Evolutionary conservation across 2,113 vertebrate species (phyloP), one percentile per base, ranked within the genome.

Genomic region (Phalacrocorax pelagicus): DNA sequence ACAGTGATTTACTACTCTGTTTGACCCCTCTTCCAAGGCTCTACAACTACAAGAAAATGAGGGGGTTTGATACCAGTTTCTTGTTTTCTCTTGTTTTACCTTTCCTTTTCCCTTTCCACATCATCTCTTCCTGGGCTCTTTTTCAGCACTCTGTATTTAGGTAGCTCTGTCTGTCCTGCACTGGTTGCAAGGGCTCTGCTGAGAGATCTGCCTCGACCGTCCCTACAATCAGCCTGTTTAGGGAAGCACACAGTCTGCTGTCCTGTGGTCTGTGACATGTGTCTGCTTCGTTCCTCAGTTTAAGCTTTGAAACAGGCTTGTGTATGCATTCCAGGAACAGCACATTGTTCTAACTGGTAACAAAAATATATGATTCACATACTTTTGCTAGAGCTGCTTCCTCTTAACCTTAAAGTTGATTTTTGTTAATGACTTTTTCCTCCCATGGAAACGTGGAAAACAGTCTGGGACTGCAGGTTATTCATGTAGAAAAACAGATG

Each of bases 381-480:
- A 71, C 34, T 90, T 94, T 70, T 86, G 72, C 55, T 88, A 83
- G 91, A 75, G 52, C 73, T 86, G 78, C 82, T 94, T 95, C 91
- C 81, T 72, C 87, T 90, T 93, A 90, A 78, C 55, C 59, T 79
- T 88, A 59, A 81, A 90, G 77, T 3, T 96, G 93, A 66, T 84
- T 94, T 96, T 94, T 92, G 66, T 82, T 84, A 80, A 67, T 95
- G 81, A 58, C 49, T 14, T 87, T 63, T 89, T 91, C 85, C 63
- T 94, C 46, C 55, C 14, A 27, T 89, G 86, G 57, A 92, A 88
- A 91, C 3, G 1, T 63, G 57, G 57, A 95, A 66, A 79, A 42
- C 71, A 87, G 38, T 49, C 78, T 92, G 46, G 44, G 61, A 42
- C 49, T 85, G 66, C 71, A 88, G 71, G 59, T 92, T 85, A 47